Conservation (phyloP, 2,113 vertebrate species). For the Amphiprion ocellaris region DNA sequence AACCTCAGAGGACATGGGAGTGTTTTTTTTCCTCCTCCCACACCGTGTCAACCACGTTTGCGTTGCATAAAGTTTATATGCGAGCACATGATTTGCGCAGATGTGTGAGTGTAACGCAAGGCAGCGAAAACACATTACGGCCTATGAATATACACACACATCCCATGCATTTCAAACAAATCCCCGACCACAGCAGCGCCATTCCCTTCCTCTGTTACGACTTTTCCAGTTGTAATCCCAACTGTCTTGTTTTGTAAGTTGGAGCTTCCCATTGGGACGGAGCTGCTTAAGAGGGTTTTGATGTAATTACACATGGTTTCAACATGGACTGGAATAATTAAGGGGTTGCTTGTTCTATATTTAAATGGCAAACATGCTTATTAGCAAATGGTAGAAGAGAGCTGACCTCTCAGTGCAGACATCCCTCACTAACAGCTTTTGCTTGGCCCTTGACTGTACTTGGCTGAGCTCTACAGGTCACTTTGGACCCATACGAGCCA, state of each 20-base stretch:
- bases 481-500: slow-evolving; percentile 18
- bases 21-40: slow-evolving; percentile 26
- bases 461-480: slow-evolving; percentile 29
- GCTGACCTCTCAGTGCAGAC: slow-evolving; percentile 55
- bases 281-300: slow-evolving; percentile 52
- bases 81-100: slow-evolving; percentile 2
- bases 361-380: slow-evolving; percentile 80
- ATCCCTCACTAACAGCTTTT: slow-evolving; percentile 39
- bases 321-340: slow-evolving; percentile 73
- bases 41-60: slow-evolving; percentile 33
- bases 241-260: slow-evolving; percentile 57
- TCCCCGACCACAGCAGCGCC: background rate
- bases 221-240: slow-evolving; percentile 48
- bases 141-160: slow-evolving; percentile 28
- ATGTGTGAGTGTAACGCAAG: background rate
- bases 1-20: slow-evolving; percentile 47
- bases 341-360: slow-evolving; percentile 75
- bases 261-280: slow-evolving; percentile 54
- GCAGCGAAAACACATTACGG: slow-evolving; percentile 2
- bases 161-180: slow-evolving; percentile 23
- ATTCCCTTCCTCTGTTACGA: slow-evolving; percentile 23
- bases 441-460: slow-evolving; percentile 37
- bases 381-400: slow-evolving; percentile 72
- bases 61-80: background rate
- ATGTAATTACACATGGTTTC: slow-evolving; percentile 65